A percentile compares a stretch with the other conserved stretches of the same genome.
These are phyloP conservation scores for Autographa gamma DNA, from an alignment of 2,888 invertebrate genomes.

Conservation along the genomic window DNA sequence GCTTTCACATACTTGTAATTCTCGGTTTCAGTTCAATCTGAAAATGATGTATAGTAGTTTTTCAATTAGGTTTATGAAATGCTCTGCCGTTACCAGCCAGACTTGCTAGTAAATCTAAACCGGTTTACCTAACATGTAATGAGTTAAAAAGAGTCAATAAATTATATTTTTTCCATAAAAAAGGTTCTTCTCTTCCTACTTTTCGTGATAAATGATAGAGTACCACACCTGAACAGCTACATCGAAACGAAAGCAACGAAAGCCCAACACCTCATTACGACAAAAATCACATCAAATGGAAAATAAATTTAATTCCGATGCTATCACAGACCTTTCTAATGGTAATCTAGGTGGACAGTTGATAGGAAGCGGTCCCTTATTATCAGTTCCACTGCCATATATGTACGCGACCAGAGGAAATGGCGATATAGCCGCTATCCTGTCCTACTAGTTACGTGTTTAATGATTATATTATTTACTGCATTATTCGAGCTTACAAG, in stretches of 20 bases:
- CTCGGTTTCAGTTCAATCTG: too few relatives aligned
- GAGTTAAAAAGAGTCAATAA: too few relatives aligned
- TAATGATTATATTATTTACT: conserved; percentile 53
- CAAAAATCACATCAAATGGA: conserved; percentile 49
- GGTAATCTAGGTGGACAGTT: conserved; percentile 47
- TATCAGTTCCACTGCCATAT: conserved; percentile 51
- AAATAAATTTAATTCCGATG: conserved; percentile 48
- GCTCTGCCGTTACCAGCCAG: too few relatives aligned
- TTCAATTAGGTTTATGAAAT: too few relatives aligned
- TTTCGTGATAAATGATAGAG: not conserved
- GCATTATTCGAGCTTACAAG: conserved; percentile 5
- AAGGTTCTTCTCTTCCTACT: too few relatives aligned
- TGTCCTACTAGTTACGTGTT: conserved; percentile 35
- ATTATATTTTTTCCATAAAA: too few relatives aligned
- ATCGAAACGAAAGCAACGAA: conserved; percentile 14
- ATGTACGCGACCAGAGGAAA: conserved; percentile 45
- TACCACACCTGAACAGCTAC: not conserved
- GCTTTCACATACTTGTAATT: not conserved
- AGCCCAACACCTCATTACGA: conserved; percentile 51
- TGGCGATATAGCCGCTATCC: conserved; percentile 36
- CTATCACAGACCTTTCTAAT: conserved; percentile 55
- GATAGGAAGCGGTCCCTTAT: conserved; percentile 46
- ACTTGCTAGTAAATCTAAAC: too few relatives aligned
- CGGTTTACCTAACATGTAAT: too few relatives aligned
- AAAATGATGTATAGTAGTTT: too few relatives aligned